Conservation (phyloP, 1,140 invertebrate species). For the Temnothorax curvispinosus region DNA sequence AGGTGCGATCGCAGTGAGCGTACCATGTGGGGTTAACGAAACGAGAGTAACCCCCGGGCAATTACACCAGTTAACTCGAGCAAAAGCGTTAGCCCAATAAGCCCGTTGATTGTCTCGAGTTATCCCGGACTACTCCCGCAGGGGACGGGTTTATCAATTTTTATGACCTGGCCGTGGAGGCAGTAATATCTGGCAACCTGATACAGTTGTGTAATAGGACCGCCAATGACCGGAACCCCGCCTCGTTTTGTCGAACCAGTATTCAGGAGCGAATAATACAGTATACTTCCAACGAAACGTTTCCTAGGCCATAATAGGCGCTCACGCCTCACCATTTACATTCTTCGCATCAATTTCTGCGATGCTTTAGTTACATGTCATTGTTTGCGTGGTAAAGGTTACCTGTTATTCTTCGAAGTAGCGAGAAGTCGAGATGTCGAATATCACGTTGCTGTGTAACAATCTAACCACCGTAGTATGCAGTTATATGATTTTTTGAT, state of each 20-base stretch:
- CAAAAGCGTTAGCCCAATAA: slow-evolving; percentile 71
- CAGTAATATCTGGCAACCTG: slow-evolving; percentile 65
- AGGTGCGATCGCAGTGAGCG: slow-evolving; percentile 36
- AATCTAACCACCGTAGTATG: neutral
- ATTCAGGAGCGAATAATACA: slow-evolving; percentile 28
- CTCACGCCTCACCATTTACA: slow-evolving; percentile 3
- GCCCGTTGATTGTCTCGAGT: slow-evolving; percentile 73
- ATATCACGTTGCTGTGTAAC: neutral
- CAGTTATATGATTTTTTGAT: slow-evolving; percentile 5
- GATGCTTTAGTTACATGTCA: slow-evolving; percentile 36
- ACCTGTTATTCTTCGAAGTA: slow-evolving; percentile 1
- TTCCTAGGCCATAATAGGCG: slow-evolving; percentile 18
- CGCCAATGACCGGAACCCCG: slow-evolving; percentile 14
- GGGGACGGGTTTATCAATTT: slow-evolving; percentile 75
- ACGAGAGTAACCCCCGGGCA: slow-evolving; percentile 65
- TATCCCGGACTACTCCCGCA: slow-evolving; percentile 57
- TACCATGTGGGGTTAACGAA: slow-evolving; percentile 66
- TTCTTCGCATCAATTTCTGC: slow-evolving; percentile 24
- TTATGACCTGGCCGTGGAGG: slow-evolving; percentile 58
- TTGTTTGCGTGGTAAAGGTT: neutral
- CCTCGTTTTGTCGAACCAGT: neutral
- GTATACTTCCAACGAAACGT: slow-evolving; percentile 15
- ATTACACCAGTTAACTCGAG: slow-evolving; percentile 72
- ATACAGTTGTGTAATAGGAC: slow-evolving; percentile 68
- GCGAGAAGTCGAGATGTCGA: slow-evolving; percentile 1